Conservation (phyloP, 2,113 vertebrate species). For the Dasyurus viverrinus region DNA sequence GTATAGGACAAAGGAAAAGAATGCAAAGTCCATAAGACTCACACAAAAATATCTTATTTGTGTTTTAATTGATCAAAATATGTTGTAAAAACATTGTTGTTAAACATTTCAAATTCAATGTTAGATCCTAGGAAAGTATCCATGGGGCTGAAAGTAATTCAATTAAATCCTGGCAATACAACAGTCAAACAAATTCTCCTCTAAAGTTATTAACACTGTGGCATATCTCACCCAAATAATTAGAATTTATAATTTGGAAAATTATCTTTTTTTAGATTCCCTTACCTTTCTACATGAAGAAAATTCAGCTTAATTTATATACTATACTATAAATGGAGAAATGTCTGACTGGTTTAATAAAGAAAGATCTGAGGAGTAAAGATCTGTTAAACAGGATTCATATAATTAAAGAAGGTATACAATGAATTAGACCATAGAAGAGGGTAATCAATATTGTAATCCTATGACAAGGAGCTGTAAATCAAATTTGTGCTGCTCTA, state of each 20-base stretch:
- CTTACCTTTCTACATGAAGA: background rate
- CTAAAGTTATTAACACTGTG: background rate
- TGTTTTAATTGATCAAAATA: background rate
- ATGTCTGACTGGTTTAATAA: background rate
- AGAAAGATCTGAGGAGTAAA: background rate
- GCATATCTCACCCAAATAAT: background rate
- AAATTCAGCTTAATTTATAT: no score
- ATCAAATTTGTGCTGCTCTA: background rate
- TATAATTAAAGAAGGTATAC: background rate
- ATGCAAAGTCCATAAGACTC: background rate
- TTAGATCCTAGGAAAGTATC: background rate
- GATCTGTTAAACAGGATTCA: background rate
- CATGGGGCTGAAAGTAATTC: background rate
- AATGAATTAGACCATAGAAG: no score
- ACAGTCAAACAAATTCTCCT: background rate
- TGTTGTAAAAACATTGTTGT: background rate
- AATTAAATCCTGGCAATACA: background rate
- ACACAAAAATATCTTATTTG: background rate
- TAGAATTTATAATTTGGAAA: background rate
- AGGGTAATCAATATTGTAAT: no score
- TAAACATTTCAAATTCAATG: background rate
- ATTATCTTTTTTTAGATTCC: background rate
- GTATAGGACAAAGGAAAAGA: conserved; percentile 20
- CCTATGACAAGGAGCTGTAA: background rate
- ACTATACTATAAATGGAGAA: background rate